Evolutionary conservation across 2,888 invertebrate genomes (phyloP), one percentile per base, ranked within the genome.

Genomic region (Eupithecia abbreviata): DNA sequence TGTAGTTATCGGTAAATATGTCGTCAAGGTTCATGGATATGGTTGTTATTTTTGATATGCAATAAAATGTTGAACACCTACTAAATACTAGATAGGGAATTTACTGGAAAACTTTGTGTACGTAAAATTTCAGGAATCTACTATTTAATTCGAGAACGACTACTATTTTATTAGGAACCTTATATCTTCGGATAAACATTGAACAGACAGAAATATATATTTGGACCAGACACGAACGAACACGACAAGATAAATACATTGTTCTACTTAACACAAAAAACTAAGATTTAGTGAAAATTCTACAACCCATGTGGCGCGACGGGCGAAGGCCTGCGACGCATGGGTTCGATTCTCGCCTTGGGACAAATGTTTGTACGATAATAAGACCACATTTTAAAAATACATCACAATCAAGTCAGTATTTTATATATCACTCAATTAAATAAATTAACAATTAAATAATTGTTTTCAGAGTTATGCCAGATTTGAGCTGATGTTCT

Each of bases 21-120:
- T 12, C 12, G 62, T 30, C 18, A 62, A 62, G 62, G 62, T 62
- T 62, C 62, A 62, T 30, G 62, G 62, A 51, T n/a, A n/a, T 58
- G 9, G 2, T 18, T 7, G 55, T 18, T 58, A 58, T 58, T 58
- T 58, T 58, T 58, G 9, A 9, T 5, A 58, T 18, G 18, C 55
- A 58, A 58, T 58, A 58, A n/a, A 18, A 9, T 58, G 3, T 18
- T 55, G n/a, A 58, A 58, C 18, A 47, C 47, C 10, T 45, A 51
- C 51, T 51, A n/a, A 2, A 7, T 51, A 15, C 4, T 30, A 30
- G 30, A 15, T n/a, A n/a, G n/a, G n/a, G n/a, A n/a, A n/a, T 15
- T 15, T 0, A 51, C 2, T 2, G 5, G 15, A 51, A 5, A 51
- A 5, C 5, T 7, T n/a, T 6, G 30, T 55, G n/a, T 55, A 55